Evolutionary conservation across 1,140 invertebrate species (phyloP), one percentile per base, ranked within the genome.

Genomic region (Drosophila guanche): DNA sequence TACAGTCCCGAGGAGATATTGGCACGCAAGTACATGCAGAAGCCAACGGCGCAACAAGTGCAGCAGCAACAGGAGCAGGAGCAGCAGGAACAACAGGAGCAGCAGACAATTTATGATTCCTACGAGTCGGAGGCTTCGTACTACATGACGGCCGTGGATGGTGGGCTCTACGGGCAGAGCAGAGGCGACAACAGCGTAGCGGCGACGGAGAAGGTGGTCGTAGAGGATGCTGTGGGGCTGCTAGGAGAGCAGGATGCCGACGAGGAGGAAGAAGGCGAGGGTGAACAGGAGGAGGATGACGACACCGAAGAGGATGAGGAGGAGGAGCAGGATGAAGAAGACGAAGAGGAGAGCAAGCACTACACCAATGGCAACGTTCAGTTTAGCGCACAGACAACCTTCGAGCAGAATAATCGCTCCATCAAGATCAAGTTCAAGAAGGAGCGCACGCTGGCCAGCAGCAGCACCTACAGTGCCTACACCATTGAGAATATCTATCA

Each of bases 371-470:
- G 68, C 3, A 10, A 3, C 20, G 68, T 76, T 48, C 81, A 89
- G 33, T 90, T 90, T 8, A 78, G 67, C 22, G 72, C 71, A 5
- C 81, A 91, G 37, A 78, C 83, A 25, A 76, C 83, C 14, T 81
- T 68, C 7, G 83, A 81, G 62, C 67, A 90, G 45, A 68, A 90
- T 60, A 91, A 90, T 61, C 81, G 90, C 60, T 89, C 89, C 7
- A 89, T 91, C 3, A 91, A 89, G 72, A 91, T 91, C 27, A 90
- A 90, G 55, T 90, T 90, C 22, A 91, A 72, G 53, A 91, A 90
- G 63, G 86, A 91, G 50, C 75, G 66, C 59, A 69, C 79, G 7
- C 57, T 79, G 10, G 74, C 80, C 50, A 79, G 84, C 47, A 89
- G 89, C 57, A 90, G 72, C 75, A 77, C 79, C 42, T 90, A 88